A percentile compares a stretch with the other conserved stretches of the same genome.
These are phyloP conservation scores for Onychomys arenicola DNA, from an alignment of 2,797 vertebrate genomes.

Conservation along the genomic window DNA sequence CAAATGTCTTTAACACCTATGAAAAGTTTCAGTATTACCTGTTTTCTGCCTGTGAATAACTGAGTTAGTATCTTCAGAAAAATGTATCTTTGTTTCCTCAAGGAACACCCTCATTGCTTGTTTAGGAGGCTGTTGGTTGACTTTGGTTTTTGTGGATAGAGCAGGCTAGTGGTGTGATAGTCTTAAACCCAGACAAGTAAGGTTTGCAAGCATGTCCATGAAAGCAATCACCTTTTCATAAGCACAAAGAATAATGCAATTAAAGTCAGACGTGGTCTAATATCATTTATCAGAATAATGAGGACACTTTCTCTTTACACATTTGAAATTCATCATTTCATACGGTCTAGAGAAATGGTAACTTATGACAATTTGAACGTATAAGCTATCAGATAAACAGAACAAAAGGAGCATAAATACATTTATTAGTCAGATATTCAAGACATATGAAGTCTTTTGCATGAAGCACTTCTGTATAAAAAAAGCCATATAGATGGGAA, in stretches of 20 bases:
- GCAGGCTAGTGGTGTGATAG: neutral
- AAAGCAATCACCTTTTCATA: neutral
- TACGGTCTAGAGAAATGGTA: neutral
- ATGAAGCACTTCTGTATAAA: neutral
- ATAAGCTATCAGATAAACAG: neutral
- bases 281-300: neutral
- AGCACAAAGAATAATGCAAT: neutral
- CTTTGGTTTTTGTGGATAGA: neutral
- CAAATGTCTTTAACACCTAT: neutral
- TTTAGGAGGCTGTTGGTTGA: neutral
- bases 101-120: neutral
- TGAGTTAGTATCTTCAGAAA: constrained; percentile 1
- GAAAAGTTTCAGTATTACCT: neutral
- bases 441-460: neutral
- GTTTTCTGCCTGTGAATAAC: neutral
- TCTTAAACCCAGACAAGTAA: neutral
- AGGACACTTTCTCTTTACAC: neutral
- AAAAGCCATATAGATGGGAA: neutral
- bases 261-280: neutral
- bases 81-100: neutral
- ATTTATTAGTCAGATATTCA: constrained; percentile 43
- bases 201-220: neutral
- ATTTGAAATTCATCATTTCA: neutral
- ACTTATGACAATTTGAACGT: constrained; percentile 36
- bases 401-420: neutral